Evolutionary conservation across 2,797 vertebrate species (phyloP).

Genomic region (Sitta carolinensis): DNA sequence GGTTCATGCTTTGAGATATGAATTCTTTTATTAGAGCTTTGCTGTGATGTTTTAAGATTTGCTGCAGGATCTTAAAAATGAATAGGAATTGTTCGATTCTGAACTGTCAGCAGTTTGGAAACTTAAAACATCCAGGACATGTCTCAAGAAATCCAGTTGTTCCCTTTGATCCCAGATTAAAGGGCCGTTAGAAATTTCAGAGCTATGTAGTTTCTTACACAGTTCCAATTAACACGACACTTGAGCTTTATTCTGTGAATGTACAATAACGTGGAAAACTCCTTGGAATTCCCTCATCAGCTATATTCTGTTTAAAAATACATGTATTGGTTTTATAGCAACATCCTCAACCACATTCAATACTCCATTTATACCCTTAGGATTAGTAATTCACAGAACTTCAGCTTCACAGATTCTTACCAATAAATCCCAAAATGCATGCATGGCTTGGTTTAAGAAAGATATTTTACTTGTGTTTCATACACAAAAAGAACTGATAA

Average conservation of each 20-base stretch:
- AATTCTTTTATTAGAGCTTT: slow-evolving; percentile 30
- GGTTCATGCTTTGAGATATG: background rate
- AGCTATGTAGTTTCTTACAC: slow-evolving; percentile 60
- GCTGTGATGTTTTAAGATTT: slow-evolving; percentile 28
- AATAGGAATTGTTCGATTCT: background rate
- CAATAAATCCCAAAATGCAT: slow-evolving; percentile 78
- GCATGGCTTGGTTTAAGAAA: slow-evolving; percentile 91
- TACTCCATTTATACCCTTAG: slow-evolving; percentile 6
- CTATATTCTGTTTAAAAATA: slow-evolving; percentile 28
- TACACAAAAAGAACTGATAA: slow-evolving; percentile 89
- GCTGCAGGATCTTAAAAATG: slow-evolving; percentile 28
- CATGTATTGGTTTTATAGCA: slow-evolving; percentile 17
- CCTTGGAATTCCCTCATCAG: slow-evolving; percentile 33
- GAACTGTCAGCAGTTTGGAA: slow-evolving; percentile 39
- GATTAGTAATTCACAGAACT: slow-evolving; percentile 42
- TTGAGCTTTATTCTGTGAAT: slow-evolving; percentile 56
- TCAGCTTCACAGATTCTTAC: slow-evolving; percentile 58
- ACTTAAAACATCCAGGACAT: slow-evolving; percentile 24
- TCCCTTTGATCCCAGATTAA: slow-evolving; percentile 67
- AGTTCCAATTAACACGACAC: slow-evolving; percentile 64
- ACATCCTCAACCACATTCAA: slow-evolving; percentile 2
- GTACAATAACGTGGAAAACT: slow-evolving; percentile 20
- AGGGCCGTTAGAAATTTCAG: slow-evolving; percentile 57
- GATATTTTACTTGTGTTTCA: slow-evolving; percentile 98
- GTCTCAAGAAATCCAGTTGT: slow-evolving; percentile 35